Evolutionary conservation across 2,113 vertebrate genomes (phyloP).

Genomic region (Dicerorhinus sumatrensis): DNA sequence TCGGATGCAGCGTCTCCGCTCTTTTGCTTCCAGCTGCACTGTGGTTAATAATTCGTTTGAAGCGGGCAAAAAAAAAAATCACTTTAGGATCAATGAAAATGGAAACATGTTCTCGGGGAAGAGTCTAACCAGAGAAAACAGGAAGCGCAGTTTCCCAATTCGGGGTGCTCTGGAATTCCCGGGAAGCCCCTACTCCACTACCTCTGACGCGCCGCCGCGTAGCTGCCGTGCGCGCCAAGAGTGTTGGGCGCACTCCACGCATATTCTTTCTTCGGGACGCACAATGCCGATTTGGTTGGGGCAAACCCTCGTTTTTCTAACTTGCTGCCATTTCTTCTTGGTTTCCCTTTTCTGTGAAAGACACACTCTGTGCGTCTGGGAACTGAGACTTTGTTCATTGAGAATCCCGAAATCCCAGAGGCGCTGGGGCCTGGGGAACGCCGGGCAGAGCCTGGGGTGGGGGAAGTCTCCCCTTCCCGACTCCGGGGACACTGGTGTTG

Average conservation of each 20-base stretch:
- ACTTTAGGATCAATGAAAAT: not conserved
- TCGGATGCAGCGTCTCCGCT: not conserved
- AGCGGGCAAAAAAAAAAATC: constrained; percentile 57
- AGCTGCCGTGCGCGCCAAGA: not conserved
- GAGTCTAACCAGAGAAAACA: not conserved
- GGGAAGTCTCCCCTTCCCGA: not conserved
- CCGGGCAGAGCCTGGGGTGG: not conserved
- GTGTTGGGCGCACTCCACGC: too few species aligned
- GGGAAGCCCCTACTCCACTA: not conserved
- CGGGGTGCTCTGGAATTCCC: not conserved
- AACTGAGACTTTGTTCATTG: not conserved
- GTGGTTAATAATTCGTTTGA: constrained; percentile 73
- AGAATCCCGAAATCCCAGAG: not conserved
- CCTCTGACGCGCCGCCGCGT: fast-evolving
- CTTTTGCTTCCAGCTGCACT: not conserved
- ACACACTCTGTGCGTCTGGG: not conserved
- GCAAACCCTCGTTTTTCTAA: not conserved
- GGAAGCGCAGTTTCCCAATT: not conserved
- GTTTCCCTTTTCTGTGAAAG: constrained; percentile 1
- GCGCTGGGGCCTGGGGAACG: not conserved
- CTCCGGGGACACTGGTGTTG: not conserved
- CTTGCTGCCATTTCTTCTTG: not conserved
- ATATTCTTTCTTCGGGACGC: fast-evolving
- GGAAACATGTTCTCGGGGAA: not conserved
- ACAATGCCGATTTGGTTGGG: not conserved